phyloP scores from a whole-genome alignment of 2,888 invertebrate genomes.

The Autographa pulchrina region DNA sequence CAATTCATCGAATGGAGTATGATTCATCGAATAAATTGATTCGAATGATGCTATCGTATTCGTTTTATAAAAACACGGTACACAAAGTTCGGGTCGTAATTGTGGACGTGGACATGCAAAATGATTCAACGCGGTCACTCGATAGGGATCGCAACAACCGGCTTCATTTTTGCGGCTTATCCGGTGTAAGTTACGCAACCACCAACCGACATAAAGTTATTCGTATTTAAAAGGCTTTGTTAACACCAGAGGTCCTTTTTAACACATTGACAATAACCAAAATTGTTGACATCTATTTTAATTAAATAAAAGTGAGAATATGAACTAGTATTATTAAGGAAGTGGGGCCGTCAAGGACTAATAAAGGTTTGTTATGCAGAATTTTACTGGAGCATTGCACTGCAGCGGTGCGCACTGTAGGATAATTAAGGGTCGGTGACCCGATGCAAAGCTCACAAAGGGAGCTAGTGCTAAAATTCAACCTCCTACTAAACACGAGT shows the following conservation, averaged over 20 bases:
- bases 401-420: constrained; percentile 77
- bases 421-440: constrained; percentile 87
- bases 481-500: constrained; percentile 66
- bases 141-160: constrained; percentile 71
- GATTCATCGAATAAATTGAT: constrained; percentile 80
- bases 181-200: constrained; percentile 73
- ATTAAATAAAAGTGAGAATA: constrained; percentile 66
- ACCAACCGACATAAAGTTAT: constrained; percentile 55
- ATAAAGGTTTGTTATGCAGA: constrained; percentile 87
- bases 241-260: constrained; percentile 16
- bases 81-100: constrained; percentile 74
- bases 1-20: constrained; percentile 69
- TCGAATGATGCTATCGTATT: constrained; percentile 74
- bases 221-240: constrained; percentile 43
- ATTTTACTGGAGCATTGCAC: constrained; percentile 88
- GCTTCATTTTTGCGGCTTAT: constrained; percentile 75
- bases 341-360: constrained; percentile 76
- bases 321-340: constrained; percentile 67
- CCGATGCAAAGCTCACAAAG: constrained; percentile 76
- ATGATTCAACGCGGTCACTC: constrained; percentile 75
- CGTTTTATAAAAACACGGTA: constrained; percentile 74
- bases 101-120: constrained; percentile 68
- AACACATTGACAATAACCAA: constrained; percentile 18
- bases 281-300: constrained; percentile 27
- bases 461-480: constrained; percentile 80